These are phyloP conservation scores for Elachura formosa DNA, from an alignment of 2,113 vertebrate species.

Conservation along the genomic window DNA sequence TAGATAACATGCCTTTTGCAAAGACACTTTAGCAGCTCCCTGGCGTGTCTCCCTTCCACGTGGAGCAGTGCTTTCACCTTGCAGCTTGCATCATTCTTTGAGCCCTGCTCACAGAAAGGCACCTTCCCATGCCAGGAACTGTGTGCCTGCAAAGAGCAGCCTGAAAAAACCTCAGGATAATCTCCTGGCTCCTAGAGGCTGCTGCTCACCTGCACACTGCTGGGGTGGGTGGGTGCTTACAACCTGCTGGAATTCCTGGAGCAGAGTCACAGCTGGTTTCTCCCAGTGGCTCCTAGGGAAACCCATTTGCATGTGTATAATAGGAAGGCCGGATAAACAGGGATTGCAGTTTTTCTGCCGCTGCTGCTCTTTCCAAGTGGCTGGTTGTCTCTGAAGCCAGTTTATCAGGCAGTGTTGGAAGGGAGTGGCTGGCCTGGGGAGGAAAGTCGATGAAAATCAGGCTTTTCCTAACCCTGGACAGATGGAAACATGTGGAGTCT, in stretches of 20 bases:
- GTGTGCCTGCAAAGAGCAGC: neutral
- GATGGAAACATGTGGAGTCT: conserved; percentile 31
- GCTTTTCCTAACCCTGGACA: conserved; percentile 30
- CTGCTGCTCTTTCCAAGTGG: neutral
- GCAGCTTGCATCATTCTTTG: accelerated
- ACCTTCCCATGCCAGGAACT: neutral
- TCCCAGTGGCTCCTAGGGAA: neutral
- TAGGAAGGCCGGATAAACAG: neutral
- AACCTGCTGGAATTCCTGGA: neutral
- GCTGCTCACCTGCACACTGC: neutral
- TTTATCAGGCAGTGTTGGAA: conserved; percentile 47
- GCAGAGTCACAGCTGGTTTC: conserved; percentile 9
- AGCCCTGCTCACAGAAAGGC: neutral
- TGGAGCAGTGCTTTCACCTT: neutral
- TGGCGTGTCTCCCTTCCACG: neutral
- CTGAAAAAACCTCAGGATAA: neutral
- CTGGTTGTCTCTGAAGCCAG: conserved; percentile 52
- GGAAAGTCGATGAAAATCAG: conserved; percentile 24
- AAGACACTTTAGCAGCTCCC: neutral
- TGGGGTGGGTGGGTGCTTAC: neutral
- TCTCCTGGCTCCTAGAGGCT: neutral
- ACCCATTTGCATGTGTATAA: neutral
- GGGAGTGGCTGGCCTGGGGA: conserved; percentile 49
- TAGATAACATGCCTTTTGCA: neutral
- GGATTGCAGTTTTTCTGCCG: neutral